Percentiles rank a stretch among this genome's conserved stretches.
These are phyloP conservation scores for Phalacrocorax pelagicus DNA, from an alignment of 2,113 vertebrate species.

Conservation along the genomic window DNA sequence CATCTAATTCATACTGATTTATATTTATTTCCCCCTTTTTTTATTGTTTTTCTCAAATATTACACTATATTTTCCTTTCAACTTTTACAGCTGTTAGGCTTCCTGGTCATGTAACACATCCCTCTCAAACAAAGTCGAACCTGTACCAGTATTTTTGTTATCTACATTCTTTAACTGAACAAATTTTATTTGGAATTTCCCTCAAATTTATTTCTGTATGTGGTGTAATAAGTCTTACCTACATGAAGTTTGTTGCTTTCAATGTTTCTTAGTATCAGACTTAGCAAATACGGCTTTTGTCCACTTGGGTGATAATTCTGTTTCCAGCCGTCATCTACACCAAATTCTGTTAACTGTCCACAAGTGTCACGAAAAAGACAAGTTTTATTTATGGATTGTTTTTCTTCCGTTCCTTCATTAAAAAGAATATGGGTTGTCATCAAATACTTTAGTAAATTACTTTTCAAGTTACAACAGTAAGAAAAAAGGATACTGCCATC, in stretches of 20 bases:
- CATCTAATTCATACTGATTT: not conserved
- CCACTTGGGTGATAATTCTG: not conserved
- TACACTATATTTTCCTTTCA: not conserved
- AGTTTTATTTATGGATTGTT: not conserved
- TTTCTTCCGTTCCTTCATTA: not conserved
- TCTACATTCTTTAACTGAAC: not conserved
- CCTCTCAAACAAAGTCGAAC: not conserved
- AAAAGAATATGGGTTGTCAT: rapidly evolving
- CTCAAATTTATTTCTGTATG: not conserved
- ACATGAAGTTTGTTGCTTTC: not conserved
- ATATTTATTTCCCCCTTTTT: not conserved
- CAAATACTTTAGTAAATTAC: not conserved
- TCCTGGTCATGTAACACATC: not conserved
- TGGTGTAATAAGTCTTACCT: not conserved
- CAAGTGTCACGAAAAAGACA: not conserved
- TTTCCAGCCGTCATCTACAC: not conserved
- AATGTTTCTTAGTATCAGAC: not conserved
- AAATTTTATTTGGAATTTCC: not conserved
- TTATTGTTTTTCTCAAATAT: not conserved
- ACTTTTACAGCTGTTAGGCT: not conserved
- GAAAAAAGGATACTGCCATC: not conserved
- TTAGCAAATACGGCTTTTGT: not conserved
- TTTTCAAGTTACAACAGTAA: not conserved
- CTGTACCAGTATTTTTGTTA: not conserved
- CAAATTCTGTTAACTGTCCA: not conserved